A percentile compares a stretch with the other conserved stretches of the same genome.
Conservation (phyloP, 2,797 vertebrate species). For the Phataginus tetradactyla region DNA sequence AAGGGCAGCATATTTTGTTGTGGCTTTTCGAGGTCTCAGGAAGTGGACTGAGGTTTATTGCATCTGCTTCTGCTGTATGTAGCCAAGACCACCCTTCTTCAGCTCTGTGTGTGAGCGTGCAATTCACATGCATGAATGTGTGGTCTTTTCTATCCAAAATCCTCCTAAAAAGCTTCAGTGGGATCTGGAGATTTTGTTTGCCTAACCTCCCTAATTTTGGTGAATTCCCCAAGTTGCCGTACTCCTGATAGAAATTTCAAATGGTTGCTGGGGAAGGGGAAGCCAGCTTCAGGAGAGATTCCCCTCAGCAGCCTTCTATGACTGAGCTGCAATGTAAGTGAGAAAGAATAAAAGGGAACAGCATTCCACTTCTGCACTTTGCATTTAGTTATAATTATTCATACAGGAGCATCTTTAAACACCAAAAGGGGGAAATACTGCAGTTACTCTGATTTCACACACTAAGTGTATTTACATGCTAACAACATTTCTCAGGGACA, state of each 20-base stretch:
- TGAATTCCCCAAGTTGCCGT: not conserved
- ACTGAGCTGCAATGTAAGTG: not conserved
- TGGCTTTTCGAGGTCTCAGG: not conserved
- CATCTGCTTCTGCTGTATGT: not conserved
- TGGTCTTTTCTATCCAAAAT: not conserved
- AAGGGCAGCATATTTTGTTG: not conserved
- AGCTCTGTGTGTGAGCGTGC: not conserved
- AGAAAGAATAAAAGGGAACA: not conserved
- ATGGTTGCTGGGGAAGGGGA: not conserved
- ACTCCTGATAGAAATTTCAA: not conserved
- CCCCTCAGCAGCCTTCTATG: not conserved
- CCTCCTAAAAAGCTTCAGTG: not conserved
- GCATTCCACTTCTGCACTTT: not conserved
- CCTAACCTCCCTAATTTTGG: not conserved
- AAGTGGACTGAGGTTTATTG: not conserved
- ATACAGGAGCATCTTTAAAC: conserved; percentile 71
- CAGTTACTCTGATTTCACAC: conserved; percentile 59
- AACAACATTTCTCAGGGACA: conserved; percentile 79
- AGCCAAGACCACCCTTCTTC: not conserved
- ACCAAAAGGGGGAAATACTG: conserved; percentile 60
- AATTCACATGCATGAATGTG: rapidly evolving
- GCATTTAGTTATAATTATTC: conserved; percentile 58
- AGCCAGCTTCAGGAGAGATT: not conserved
- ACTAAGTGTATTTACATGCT: conserved; percentile 72
- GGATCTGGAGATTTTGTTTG: not conserved